A percentile compares a stretch with the other conserved stretches of the same genome.
These are phyloP conservation scores for Capreolus pygargus DNA, from an alignment of 2,113 vertebrate species.

Conservation along the genomic window DNA sequence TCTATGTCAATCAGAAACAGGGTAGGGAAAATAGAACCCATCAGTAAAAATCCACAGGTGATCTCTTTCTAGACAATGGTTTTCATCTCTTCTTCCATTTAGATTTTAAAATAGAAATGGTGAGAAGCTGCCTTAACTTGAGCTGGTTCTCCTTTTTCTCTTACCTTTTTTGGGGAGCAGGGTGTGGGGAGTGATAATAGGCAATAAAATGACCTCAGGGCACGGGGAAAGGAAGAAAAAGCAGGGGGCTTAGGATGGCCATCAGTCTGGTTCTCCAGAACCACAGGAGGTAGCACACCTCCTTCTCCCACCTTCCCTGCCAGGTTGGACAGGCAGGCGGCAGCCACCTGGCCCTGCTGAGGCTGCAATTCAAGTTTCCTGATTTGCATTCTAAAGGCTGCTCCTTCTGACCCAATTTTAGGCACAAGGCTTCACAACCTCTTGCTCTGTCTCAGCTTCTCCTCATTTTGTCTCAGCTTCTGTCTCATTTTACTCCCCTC, in stretches of 20 bases:
- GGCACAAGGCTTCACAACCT: not conserved
- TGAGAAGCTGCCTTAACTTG: not conserved
- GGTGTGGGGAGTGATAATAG: not conserved
- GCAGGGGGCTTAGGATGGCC: not conserved
- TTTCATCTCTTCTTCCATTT: not conserved
- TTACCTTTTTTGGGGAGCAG: not conserved
- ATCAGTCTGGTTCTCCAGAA: not conserved
- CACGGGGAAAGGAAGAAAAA: not conserved
- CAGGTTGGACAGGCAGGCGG: not conserved
- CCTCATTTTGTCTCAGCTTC: not conserved
- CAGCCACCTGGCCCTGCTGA: slow-evolving; percentile 12
- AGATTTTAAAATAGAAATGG: not conserved
- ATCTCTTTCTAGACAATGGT: not conserved
- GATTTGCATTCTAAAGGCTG: slow-evolving; percentile 21
- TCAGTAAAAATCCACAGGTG: not conserved
- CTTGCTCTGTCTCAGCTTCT: not conserved
- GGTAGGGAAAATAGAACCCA: not conserved
- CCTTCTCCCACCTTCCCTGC: not conserved
- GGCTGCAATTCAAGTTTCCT: not conserved
- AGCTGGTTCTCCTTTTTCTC: not conserved
- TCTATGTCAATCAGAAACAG: not conserved
- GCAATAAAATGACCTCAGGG: not conserved
- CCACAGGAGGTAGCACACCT: not conserved
- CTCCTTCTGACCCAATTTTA: slow-evolving; percentile 41
- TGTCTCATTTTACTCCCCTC: not conserved